These are phyloP conservation scores for Bursaphelenchus mucronatus DNA, from an alignment of 1,140 invertebrate species.

Conservation along the genomic window DNA sequence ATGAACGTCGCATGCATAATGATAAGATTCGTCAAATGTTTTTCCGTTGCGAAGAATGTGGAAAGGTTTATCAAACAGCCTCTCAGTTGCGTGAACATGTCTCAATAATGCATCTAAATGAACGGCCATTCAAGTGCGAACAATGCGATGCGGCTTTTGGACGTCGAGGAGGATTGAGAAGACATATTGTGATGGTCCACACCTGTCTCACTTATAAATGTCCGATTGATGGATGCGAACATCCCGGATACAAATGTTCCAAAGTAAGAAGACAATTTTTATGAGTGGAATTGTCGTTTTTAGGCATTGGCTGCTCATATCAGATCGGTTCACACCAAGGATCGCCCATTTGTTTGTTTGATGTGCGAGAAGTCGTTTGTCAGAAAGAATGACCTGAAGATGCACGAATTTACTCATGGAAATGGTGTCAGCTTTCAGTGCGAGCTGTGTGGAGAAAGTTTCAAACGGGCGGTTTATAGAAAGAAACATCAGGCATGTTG, in stretches of 20 bases:
- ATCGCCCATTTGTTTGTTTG: conserved; percentile 31
- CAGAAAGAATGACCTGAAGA: conserved; percentile 35
- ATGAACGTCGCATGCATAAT: neutral
- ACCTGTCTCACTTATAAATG: conserved; percentile 32
- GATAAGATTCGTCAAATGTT: neutral
- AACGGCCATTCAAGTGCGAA: conserved; percentile 33
- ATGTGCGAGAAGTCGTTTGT: conserved; percentile 34
- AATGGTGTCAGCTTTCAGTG: conserved; percentile 1
- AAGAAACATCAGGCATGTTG: conserved; percentile 2
- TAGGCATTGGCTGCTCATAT: conserved; percentile 42
- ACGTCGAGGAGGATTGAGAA: conserved; percentile 35
- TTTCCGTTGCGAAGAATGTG: conserved; percentile 1
- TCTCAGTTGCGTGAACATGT: conserved; percentile 31
- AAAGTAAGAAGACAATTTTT: conserved; percentile 28
- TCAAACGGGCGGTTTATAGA: conserved; percentile 9
- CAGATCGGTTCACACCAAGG: conserved; percentile 43
- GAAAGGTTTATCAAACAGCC: conserved; percentile 20
- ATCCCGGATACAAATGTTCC: conserved; percentile 47
- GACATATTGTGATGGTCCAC: conserved; percentile 44
- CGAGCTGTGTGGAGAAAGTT: neutral
- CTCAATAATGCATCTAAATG: conserved; percentile 31
- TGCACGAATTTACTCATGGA: conserved; percentile 26
- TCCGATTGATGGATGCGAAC: conserved; percentile 32
- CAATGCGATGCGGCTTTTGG: conserved; percentile 29
- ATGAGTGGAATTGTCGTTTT: conserved; percentile 3